Conservation (phyloP, 1,140 invertebrate species). For the Brachionus sp. region DNA sequence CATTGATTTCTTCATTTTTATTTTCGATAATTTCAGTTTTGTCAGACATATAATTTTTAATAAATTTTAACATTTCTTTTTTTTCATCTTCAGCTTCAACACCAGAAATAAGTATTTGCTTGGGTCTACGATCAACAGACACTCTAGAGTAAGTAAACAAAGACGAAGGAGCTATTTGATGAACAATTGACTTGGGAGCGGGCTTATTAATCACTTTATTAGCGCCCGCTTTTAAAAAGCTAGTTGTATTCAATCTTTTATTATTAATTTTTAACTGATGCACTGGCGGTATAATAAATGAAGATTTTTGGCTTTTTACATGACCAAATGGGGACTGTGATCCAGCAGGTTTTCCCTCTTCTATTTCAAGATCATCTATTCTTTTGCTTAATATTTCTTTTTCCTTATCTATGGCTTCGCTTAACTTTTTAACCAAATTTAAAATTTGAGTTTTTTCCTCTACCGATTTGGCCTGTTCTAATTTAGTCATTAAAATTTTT, state of each 20-base stretch:
- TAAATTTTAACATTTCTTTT: not conserved
- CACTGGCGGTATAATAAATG: slow-evolving; percentile 8
- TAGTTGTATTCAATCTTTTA: slow-evolving; percentile 5
- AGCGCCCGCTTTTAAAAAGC: slow-evolving; percentile 15
- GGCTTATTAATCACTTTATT: slow-evolving; percentile 2
- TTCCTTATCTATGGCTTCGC: slow-evolving; percentile 39
- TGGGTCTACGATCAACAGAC: slow-evolving; percentile 19
- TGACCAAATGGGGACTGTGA: not conserved
- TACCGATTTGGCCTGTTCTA: slow-evolving; percentile 6
- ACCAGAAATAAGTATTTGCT: not conserved
- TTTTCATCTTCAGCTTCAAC: slow-evolving; percentile 31
- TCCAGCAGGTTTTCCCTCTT: not conserved
- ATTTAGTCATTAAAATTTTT: slow-evolving; percentile 35
- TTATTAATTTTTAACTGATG: slow-evolving; percentile 40
- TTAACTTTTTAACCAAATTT: slow-evolving; percentile 37
- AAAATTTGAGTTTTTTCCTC: slow-evolving; percentile 46
- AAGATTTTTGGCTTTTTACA: not conserved
- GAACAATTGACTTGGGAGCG: not conserved
- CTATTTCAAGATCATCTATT: not conserved
- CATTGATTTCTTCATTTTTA: not conserved
- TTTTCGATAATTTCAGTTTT: not conserved
- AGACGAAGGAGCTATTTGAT: not conserved
- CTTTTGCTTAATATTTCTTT: slow-evolving; percentile 40
- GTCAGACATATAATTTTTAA: not conserved
- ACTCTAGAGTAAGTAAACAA: not conserved